Base-by-base conservation (phyloP, 1,140 invertebrate genomes). In the Hormaphis cornu region DNA sequence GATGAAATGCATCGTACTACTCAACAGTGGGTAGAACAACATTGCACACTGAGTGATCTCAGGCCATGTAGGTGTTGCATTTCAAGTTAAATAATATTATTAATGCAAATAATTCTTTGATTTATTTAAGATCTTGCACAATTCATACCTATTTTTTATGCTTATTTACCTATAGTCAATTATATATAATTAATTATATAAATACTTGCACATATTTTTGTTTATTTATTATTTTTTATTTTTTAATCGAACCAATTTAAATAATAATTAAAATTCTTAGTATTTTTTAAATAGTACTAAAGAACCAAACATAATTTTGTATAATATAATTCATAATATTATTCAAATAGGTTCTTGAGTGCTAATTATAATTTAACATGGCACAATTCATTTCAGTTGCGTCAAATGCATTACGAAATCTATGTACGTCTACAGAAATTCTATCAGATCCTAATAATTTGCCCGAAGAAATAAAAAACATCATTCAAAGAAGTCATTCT, bases 341-440 rank as follows among this genome's bases (percentile, higher is more conserved):
- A n/a, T n/a, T n/a, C n/a, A n/a, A n/a, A n/a, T n/a, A n/a, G n/a
- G n/a, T n/a, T n/a, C n/a, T n/a, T n/a, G n/a, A n/a, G n/a, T n/a
- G n/a, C n/a, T 10, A 28, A 61, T 61, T 73, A 74, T 59, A 75
- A 75, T 71, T 73, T n/a, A n/a, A n/a, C n/a, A n/a, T n/a, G n/a
- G n/a, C n/a, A n/a, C n/a, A n/a, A n/a, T n/a, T n/a, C n/a, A n/a
- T 84, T 83, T 28, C 79, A 96, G 93, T 89, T 77, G 93, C 96
- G 73, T 83, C 95, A 63, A 96, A 94, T 81, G 92, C 94, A 26
- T 81, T 97, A 74, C 85, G 90, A 72, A 87, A 90, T 77, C 82
- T 98, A 69, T 93, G 91, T 76, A 96, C 91, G 73, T 87, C 88
- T 40, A 97, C 95, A 35, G 94, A 95, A 76, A 94, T 97, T 75